Evolutionary conservation across 1,140 invertebrate genomes (phyloP).

Genomic region (Bombus turneri): DNA sequence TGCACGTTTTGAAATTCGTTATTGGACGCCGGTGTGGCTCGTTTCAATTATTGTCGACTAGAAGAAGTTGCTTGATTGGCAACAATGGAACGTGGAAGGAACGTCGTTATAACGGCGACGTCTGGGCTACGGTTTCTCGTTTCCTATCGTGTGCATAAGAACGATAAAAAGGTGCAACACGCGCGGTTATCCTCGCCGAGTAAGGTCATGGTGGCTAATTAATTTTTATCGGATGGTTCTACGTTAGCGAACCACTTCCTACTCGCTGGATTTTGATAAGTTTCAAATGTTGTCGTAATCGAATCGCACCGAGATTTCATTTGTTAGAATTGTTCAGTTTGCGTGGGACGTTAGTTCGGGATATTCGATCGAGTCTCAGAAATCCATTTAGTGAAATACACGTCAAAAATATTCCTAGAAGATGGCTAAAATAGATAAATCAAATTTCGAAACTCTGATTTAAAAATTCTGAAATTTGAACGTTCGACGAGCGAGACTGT

Average conservation of each 20-base stretch:
- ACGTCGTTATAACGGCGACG: slow-evolving; percentile 6
- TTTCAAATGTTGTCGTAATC: neutral
- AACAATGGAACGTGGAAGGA: slow-evolving; percentile 22
- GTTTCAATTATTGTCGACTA: slow-evolving; percentile 22
- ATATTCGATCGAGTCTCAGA: neutral
- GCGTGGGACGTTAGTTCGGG: neutral
- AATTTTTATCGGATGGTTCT: slow-evolving; percentile 48
- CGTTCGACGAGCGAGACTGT: no score
- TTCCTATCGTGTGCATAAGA: neutral
- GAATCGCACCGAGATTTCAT: neutral
- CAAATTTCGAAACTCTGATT: neutral
- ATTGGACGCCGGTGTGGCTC: slow-evolving; percentile 5
- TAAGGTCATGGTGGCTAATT: slow-evolving; percentile 43
- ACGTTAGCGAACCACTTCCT: slow-evolving; percentile 31
- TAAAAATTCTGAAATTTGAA: no score
- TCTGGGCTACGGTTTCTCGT: neutral
- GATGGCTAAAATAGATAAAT: neutral
- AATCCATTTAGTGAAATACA: neutral
- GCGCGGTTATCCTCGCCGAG: slow-evolving; percentile 15
- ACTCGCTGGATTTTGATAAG: slow-evolving; percentile 8
- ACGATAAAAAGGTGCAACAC: neutral
- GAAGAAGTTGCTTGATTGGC: neutral
- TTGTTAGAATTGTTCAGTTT: neutral
- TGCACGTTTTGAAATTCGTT: slow-evolving; percentile 41
- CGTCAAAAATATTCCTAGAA: neutral